Evolutionary conservation across 2,888 invertebrate genomes (phyloP).

Genomic region (Habrosyne pyritoides): DNA sequence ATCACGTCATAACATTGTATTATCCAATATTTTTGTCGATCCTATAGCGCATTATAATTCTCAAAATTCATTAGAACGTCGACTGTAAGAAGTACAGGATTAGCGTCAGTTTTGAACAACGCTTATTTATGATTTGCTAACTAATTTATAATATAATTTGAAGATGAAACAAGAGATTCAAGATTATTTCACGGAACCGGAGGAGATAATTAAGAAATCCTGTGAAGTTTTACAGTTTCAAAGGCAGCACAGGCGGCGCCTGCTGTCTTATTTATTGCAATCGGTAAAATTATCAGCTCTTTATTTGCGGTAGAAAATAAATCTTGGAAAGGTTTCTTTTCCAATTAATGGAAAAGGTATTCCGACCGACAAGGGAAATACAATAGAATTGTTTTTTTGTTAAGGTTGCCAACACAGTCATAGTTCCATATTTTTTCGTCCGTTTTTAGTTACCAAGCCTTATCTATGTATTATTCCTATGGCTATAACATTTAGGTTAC

Average conservation of each 20-base stretch:
- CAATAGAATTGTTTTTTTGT: no score
- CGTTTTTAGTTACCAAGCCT: no score
- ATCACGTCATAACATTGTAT: not conserved
- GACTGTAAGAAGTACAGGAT: not conserved
- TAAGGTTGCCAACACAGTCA: no score
- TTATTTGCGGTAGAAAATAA: conserved; percentile 9
- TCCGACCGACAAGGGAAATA: not conserved
- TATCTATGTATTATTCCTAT: no score
- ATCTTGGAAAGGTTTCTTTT: not conserved
- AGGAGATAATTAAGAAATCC: conserved; percentile 75
- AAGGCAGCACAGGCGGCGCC: conserved; percentile 72
- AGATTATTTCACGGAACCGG: conserved; percentile 80
- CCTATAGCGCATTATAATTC: not conserved
- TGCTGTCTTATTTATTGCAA: conserved; percentile 75
- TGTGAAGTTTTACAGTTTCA: conserved; percentile 78
- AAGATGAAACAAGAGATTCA: conserved; percentile 80
- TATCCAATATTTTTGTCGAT: not conserved
- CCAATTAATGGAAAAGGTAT: not conserved
- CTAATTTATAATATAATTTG: conserved; percentile 25
- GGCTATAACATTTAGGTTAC: no score
- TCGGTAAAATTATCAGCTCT: conserved; percentile 52
- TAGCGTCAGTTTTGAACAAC: not conserved
- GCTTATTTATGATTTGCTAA: conserved; percentile 6
- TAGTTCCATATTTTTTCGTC: no score
- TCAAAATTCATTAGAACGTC: not conserved